Evolutionary conservation across 2,113 vertebrate genomes (phyloP), one percentile per base, ranked within the genome.

Genomic region (Talpa occidentalis): DNA sequence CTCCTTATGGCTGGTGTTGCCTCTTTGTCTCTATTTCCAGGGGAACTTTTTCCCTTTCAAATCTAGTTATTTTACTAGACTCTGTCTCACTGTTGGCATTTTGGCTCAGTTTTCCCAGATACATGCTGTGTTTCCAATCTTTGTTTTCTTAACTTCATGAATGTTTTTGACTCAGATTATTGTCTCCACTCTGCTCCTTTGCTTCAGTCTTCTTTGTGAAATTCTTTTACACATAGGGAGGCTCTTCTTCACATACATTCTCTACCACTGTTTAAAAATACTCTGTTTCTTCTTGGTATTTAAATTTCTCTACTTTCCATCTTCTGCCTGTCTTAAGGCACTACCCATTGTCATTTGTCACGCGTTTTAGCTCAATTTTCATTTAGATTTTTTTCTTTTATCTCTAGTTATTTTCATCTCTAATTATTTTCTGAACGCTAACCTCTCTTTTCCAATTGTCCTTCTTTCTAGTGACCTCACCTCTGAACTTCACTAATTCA

Each of bases 361-460:
- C 22, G 16, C 16, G 6, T 77, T 95, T 49, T 67, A 85, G 35
- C 66, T 94, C 42, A 35, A 49, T 80, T 90, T 93, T 85, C 16
- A 35, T 92, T 73, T 74, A 30, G 35, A 78, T 22, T 73, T 88
- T 60, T 89, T 77, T 84, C 26, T 47, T 85, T 30, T 76, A 28
- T 21, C 24, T 73, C 79, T 5, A 52, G 49, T 52, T 52, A 52
- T 52, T 17, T 52, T 52, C 16, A 52, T 17, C 49, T 52, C 40
- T 59, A 79, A 37, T 84, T 83, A 17, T 79, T 92, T 88, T 79
- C 40, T 84, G 64, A 92, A 44, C 16, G 37, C 28, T 62, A 83
- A 12, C 10, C 14, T 52, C 28, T 56, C 35, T 88, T 95, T 73
- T 42, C 16, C 73, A 88, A 49, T 35, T 37, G 60, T 67, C 30